Evolutionary conservation across 2,113 vertebrate species (phyloP).

Genomic region (Cephalopholis sonnerati): DNA sequence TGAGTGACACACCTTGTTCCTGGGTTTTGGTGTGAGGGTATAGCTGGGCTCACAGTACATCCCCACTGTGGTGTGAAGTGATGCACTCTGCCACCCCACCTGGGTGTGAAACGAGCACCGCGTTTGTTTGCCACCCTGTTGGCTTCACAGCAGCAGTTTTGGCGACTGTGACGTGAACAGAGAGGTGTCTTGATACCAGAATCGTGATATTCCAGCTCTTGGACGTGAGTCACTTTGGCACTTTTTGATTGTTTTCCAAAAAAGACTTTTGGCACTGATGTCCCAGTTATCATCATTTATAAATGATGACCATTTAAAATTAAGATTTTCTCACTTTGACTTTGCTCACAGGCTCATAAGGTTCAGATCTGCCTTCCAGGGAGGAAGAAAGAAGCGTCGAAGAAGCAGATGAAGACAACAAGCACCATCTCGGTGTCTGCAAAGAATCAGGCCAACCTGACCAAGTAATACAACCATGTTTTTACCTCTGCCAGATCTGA

Average conservation of each 20-base stretch:
- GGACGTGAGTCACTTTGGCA: no score
- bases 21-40: not conserved
- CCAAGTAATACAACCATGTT: constrained; percentile 57
- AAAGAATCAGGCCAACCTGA: constrained; percentile 67
- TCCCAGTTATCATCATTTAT: no score
- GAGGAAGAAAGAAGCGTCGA: constrained; percentile 67
- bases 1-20: not conserved
- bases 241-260: no score
- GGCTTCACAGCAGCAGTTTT: not conserved
- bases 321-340: not conserved
- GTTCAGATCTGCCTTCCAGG: constrained; percentile 78
- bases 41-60: not conserved
- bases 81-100: not conserved
- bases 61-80: constrained; percentile 18
- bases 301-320: no score
- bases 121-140: not conserved
- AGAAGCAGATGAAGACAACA: constrained; percentile 66
- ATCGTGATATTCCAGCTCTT: not conserved
- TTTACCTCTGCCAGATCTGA: not conserved
- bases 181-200: not conserved
- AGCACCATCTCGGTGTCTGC: constrained; percentile 18
- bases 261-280: no score
- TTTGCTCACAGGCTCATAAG: constrained; percentile 75
- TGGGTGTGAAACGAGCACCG: not conserved
- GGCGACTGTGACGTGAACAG: not conserved